Base-by-base conservation (phyloP, 1,140 invertebrate genomes). In the Antheraea pernyi region DNA sequence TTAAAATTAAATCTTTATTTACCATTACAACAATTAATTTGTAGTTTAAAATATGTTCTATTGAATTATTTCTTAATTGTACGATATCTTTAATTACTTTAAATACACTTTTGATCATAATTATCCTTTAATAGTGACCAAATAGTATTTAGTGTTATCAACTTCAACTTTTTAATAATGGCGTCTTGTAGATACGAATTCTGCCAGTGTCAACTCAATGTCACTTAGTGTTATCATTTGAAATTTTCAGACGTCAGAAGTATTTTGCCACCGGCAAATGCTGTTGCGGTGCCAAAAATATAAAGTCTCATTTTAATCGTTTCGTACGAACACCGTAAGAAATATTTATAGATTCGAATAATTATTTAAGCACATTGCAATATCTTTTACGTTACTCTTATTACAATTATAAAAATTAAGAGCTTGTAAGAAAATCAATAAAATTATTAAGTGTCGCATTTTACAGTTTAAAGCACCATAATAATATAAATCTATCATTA, bases 391-490 rank as follows among this genome's bases (percentile, higher is more conserved):
- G 13, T 16, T 53, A 9, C 39, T 42, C 39, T 9, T 42, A 8
- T 4, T 9, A 42, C 11, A 11, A 42, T 9, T 42, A 42, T 53
- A 6, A 2, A 53, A 11, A 53, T 53, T 13, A 53, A 16, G 46
- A 16, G 7, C 10, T 16, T 53, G 46, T 16, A 16, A n/a, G 11
- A 2, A 16, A 53, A 53, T 16, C 16, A 6, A 53, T 53, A 53
- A 53, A 53, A 16, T 53, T 13, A 53, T 16, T 53, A 13, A 16
- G 11, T n/a, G 16, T 53, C 46, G 46, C 39, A 53, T 53, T 53
- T 53, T n/a, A 13, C 16, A 16, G 11, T 30, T 30, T 22, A 61
- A 90, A 90, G 88, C 88, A 90, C 88, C 88, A 88, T 80, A 84
- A 84, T 80, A 76, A 81, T 76, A 81, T 74, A 74, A n/a, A 63